Evolutionary conservation across 2,888 invertebrate genomes (phyloP).

Genomic region (Neelides folsomi): DNA sequence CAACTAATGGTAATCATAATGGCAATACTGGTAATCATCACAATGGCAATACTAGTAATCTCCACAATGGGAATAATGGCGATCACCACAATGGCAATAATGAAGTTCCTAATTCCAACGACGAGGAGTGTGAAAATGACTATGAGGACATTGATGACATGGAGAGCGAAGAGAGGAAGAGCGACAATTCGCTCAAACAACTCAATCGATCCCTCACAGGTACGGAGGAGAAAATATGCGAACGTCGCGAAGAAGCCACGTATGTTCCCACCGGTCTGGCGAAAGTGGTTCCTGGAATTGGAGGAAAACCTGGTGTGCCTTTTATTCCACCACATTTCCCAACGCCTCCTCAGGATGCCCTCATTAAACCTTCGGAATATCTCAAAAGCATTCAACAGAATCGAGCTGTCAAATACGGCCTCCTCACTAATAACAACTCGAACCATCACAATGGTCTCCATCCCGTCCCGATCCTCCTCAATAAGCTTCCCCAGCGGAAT

Average conservation of each 20-base stretch:
- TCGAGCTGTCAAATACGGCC: neutral
- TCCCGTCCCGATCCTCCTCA: neutral
- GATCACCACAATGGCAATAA: neutral
- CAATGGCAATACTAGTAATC: constrained; percentile 2
- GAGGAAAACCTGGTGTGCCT: constrained; percentile 43
- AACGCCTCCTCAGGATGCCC: constrained; percentile 55
- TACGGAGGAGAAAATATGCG: neutral
- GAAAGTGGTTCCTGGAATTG: neutral
- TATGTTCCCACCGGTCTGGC: neutral
- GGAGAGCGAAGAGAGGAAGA: constrained; percentile 6
- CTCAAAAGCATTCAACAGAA: constrained; percentile 59
- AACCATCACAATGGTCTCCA: constrained; percentile 8
- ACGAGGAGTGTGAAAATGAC: constrained; percentile 40
- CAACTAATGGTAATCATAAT: neutral
- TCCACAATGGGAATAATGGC: neutral
- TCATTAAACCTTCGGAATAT: constrained; percentile 87
- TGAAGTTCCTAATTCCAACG: neutral
- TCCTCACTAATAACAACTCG: neutral
- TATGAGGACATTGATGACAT: constrained; percentile 67
- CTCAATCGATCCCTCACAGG: neutral
- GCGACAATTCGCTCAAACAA: neutral
- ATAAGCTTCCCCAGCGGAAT: constrained; percentile 3
- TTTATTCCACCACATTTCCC: constrained; percentile 87
- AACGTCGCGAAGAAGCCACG: neutral
- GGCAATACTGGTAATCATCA: constrained; percentile 7